Base-by-base conservation (phyloP, 2,888 invertebrate genomes). In the Allophyes oxyacanthae region DNA sequence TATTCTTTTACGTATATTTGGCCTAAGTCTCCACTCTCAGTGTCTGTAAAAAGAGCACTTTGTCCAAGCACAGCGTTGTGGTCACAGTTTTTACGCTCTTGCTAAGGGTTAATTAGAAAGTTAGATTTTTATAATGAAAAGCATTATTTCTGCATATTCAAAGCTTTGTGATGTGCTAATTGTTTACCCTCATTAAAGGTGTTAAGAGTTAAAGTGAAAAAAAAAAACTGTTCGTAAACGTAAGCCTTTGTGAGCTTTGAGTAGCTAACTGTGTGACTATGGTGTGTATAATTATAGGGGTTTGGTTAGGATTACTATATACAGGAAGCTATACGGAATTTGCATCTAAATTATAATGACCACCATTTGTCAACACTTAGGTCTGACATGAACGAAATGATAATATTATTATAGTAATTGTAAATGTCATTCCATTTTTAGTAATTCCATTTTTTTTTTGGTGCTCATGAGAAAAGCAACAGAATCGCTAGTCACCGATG, bases 71-170 rank as follows among this genome's bases (percentile, higher is more conserved):
- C 72, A 76, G 71, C 62, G 59, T 65, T 76, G 78, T 70, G 82
- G 77, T 76, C 74, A 64, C 75, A 80, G 78, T 82, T 84, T 85
- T 82, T 84, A 73, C 78, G 63, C 68, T 78, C 52, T 11, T 45
- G 41, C 68, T 53, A 64, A 86, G 82, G 84, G 81, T 83, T 88
- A 88, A 88, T 88, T 88, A 88, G 77, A 86, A 88, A 83, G 84
- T 85, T 82, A 85, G 78, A 83, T 86, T 85, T 84, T 79, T 78
- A 71, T 72, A 80, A 82, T 78, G 75, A 79, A 67, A 78, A 77
- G 67, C 71, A 75, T 80, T 77, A 78, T 75, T 78, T 65, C 64
- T 62, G 61, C 57, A 66, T 53, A 68, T 71, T 67, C 68, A 71
- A 60, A 71, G 66, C 72, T 74, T 71, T 77, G 74, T 64, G 44